These are phyloP conservation scores for Anolis carolinensis DNA, from an alignment of 2,113 vertebrate species.

Conservation along the genomic window DNA sequence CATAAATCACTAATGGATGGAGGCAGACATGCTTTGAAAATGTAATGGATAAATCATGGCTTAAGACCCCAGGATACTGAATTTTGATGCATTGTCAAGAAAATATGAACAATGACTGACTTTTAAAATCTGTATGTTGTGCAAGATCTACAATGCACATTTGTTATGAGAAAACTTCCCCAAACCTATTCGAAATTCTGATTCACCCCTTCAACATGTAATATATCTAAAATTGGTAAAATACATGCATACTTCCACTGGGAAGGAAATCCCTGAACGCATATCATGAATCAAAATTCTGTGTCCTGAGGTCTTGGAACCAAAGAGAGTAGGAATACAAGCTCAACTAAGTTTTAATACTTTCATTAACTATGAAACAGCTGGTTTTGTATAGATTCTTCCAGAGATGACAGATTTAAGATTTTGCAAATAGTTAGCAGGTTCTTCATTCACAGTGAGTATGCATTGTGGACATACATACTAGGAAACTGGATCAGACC, in stretches of 20 bases:
- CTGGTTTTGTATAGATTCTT: neutral
- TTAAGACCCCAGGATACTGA: no score
- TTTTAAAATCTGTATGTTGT: neutral
- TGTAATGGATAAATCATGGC: no score
- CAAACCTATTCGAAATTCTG: neutral
- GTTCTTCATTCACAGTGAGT: neutral
- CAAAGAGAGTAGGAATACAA: neutral
- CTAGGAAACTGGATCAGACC: neutral
- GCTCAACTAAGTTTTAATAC: neutral
- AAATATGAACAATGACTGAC: neutral
- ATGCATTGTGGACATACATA: neutral
- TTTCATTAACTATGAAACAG: neutral
- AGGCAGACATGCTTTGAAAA: no score
- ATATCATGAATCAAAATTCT: neutral
- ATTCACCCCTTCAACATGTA: neutral
- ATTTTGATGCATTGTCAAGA: no score
- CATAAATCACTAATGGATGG: no score
- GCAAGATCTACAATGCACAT: no score
- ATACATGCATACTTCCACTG: neutral
- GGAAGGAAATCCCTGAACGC: no score
- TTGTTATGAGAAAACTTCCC: neutral
- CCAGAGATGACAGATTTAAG: neutral
- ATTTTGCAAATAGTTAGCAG: neutral
- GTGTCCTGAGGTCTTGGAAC: slow-evolving; percentile 16
- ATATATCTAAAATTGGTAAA: neutral